Conservation (phyloP, 1,140 invertebrate genomes). For the Sinonovacula constricta region DNA sequence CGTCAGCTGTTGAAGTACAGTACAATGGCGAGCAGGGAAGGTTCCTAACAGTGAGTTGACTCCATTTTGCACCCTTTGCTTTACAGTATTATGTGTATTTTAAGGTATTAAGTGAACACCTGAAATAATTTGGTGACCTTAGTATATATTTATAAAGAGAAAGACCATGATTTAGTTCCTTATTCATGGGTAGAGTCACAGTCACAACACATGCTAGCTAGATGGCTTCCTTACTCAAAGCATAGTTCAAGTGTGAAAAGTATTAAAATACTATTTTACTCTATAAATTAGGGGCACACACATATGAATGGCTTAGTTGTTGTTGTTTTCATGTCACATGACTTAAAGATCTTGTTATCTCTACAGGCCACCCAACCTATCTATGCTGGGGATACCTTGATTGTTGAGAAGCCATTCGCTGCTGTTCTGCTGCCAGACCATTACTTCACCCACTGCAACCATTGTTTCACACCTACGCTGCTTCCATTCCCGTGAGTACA, state of each 20-base stretch:
- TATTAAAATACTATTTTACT: neutral
- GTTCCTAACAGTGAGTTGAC: conserved; percentile 84
- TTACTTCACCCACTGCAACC: conserved; percentile 88
- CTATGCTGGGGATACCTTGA: conserved; percentile 87
- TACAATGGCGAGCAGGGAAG: conserved; percentile 79
- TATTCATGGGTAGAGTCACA: no score
- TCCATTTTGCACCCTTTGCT: no score
- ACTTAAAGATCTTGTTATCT: no score
- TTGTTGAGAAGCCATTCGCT: conserved; percentile 87
- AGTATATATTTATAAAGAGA: no score
- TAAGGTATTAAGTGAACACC: no score
- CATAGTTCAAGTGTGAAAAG: neutral
- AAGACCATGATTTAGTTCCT: no score
- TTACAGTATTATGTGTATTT: no score
- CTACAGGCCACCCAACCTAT: conserved; percentile 83
- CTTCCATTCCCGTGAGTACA: conserved; percentile 70
- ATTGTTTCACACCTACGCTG: conserved; percentile 83
- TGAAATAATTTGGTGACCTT: no score
- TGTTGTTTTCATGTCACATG: neutral
- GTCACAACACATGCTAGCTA: no score
- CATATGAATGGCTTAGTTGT: neutral
- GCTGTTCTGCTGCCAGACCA: conserved; percentile 87
- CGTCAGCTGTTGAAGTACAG: conserved; percentile 62
- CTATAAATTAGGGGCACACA: no score
- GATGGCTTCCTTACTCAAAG: no score